These are phyloP conservation scores for Saccopteryx leptura DNA, from an alignment of 2,113 vertebrate species.

Conservation along the genomic window DNA sequence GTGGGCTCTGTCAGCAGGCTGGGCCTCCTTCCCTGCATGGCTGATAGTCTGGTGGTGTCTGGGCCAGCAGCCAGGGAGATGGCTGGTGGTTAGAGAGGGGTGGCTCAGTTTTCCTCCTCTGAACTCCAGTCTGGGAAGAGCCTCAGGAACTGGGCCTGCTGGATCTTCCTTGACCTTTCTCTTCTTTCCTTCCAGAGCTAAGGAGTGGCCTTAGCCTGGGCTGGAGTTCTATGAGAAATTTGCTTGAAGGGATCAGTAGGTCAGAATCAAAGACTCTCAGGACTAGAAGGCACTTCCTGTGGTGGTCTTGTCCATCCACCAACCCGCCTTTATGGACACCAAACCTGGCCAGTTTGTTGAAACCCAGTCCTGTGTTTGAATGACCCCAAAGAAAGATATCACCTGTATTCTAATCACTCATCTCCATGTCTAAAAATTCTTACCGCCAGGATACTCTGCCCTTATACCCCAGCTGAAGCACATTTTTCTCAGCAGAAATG, in stretches of 20 bases:
- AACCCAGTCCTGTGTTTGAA: neutral
- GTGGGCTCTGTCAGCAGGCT: neutral
- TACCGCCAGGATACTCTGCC: neutral
- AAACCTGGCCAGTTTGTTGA: neutral
- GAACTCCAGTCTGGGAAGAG: slow-evolving; percentile 56
- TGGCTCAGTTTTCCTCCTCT: neutral
- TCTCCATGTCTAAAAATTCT: neutral
- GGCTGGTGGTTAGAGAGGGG: neutral
- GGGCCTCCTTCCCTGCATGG: neutral
- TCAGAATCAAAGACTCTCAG: neutral
- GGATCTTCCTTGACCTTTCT: neutral
- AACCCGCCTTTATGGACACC: neutral
- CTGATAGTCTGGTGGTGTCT: neutral
- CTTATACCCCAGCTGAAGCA: neutral
- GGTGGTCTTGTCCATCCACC: neutral
- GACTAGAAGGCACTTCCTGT: neutral
- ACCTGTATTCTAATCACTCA: neutral
- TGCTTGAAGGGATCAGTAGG: neutral
- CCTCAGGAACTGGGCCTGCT: neutral
- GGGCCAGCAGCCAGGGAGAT: neutral
- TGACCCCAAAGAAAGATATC: neutral
- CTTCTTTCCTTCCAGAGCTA: neutral
- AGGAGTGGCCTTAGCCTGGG: neutral
- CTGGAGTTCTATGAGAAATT: neutral
- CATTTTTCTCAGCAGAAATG: neutral